Conservation (phyloP, 2,888 invertebrate species). For the Celastrina argiolus region DNA sequence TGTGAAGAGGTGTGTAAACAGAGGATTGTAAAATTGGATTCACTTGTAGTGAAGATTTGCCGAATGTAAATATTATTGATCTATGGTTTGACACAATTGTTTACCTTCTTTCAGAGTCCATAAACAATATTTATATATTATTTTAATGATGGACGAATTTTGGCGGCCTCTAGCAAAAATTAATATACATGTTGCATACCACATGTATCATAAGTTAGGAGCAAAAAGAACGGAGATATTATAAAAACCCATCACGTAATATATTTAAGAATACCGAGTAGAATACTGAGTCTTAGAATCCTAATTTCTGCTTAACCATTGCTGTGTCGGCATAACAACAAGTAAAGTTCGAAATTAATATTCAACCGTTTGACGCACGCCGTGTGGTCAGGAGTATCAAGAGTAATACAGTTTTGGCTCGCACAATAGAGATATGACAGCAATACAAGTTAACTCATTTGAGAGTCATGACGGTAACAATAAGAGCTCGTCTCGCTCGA, state of each 20-base stretch:
- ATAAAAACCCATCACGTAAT: background rate
- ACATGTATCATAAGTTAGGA: background rate
- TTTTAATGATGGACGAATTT: no score
- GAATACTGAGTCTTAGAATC: background rate
- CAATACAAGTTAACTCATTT: background rate
- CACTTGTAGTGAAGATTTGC: no score
- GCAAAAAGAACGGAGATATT: background rate
- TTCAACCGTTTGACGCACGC: background rate
- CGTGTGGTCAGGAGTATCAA: background rate
- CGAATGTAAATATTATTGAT: no score
- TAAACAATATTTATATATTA: no score
- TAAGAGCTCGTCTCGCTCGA: constrained; percentile 40
- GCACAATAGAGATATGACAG: background rate
- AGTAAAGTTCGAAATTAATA: background rate
- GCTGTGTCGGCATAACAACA: background rate
- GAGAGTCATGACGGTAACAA: constrained; percentile 15
- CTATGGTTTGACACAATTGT: no score
- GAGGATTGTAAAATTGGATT: no score
- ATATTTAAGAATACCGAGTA: background rate
- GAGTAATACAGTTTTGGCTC: background rate
- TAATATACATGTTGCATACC: background rate
- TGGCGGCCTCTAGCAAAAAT: no score
- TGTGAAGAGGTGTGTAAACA: no score
- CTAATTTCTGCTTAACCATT: background rate
- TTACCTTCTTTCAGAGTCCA: no score